Evolutionary conservation across 1,140 invertebrate genomes (phyloP), one percentile per base, ranked within the genome.

Genomic region (Andrena cerasifolii): DNA sequence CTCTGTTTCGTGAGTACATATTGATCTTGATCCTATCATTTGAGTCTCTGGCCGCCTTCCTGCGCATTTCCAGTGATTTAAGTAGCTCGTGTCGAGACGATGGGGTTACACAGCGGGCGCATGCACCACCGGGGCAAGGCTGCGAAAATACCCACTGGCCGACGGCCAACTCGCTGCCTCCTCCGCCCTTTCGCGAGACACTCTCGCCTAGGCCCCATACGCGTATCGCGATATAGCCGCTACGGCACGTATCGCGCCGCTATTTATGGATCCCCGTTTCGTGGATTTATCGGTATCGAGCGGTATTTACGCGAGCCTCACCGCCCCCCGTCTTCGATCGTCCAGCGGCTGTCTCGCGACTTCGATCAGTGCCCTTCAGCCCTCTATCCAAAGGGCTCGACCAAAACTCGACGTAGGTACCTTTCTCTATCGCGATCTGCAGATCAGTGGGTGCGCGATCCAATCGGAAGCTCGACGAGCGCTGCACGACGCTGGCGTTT

Each of bases 61-160:
- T 40, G 63, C 68, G 79, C 80, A 80, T 83, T 81, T 65, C 84
- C 80, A 86, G 89, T 90, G 90, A 91, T 91, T 90, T 91, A 91
- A 90, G 86, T 81, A 89, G 87, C 87, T 80, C 65, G 81, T 86
- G 76, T 31, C 12, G 81, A 85, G 85, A 87, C 88, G 85, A 89
- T 84, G 86, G 79, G 79, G 71, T 81, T 78, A 80, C 80, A 61
- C 73, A 36, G 21, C 10, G 67, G n/a, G n/a, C 62, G 43, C 74
- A 18, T 53, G 28, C 56, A 61, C 40, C 80, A 81, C 76, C 80
- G 18, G 40, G 51, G 36, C 43, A 68, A 78, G 43, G 51, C 49
- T 82, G 75, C 82, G 85, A 85, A 89, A 89, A 89, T 89, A 89
- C 88, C 83, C 80, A 67, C 74, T 88, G 86, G 62, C 71, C 58